These are phyloP conservation scores for Eurytemora carolleeae DNA, from an alignment of 1,140 invertebrate genomes.

Conservation along the genomic window DNA sequence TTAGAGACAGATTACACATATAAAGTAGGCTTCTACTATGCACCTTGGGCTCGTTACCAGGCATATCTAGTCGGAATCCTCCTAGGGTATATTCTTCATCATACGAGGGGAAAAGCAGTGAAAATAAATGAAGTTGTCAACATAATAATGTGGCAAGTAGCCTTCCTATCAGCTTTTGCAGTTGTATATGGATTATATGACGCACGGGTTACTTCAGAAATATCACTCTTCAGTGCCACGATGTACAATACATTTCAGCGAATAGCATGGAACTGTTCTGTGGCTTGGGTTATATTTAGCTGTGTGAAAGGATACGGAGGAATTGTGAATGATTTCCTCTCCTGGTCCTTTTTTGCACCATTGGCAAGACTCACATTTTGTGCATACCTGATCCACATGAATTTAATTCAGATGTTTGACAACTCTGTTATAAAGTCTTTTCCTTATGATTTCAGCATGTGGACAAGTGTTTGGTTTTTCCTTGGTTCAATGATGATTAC, in stretches of 20 bases:
- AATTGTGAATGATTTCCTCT: conserved; percentile 45
- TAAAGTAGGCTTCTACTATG: background rate
- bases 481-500: background rate
- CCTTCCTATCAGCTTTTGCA: background rate
- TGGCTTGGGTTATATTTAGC: conserved; percentile 49
- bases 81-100: background rate
- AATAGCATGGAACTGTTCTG: conserved; percentile 34
- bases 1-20: background rate
- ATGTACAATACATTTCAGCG: conserved; percentile 27
- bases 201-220: background rate
- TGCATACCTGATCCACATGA: conserved; percentile 57
- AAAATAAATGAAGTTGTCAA: background rate
- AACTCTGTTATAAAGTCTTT: background rate
- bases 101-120: background rate
- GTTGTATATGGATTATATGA: background rate
- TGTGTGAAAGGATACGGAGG: conserved; percentile 41
- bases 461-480: background rate
- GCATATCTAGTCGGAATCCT: background rate
- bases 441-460: background rate
- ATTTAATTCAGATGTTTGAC: background rate
- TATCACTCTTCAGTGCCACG: background rate
- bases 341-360: conserved; percentile 53
- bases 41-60: background rate
- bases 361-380: conserved; percentile 69
- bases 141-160: background rate